Conservation (phyloP, 1,140 invertebrate genomes). For the Periplaneta americana region DNA sequence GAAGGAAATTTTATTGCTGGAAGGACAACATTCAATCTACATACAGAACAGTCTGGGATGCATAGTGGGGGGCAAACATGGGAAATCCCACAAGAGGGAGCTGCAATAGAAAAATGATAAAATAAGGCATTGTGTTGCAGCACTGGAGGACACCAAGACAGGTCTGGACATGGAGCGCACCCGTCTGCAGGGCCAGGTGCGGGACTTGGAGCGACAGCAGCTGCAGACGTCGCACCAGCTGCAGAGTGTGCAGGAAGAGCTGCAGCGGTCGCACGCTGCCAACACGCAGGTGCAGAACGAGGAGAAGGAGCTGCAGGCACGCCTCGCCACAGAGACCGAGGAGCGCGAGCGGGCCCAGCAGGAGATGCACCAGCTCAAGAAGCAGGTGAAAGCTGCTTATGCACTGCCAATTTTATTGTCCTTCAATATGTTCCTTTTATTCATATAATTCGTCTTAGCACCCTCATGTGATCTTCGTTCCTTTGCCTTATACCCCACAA, state of each 20-base stretch:
- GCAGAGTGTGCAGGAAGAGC: conserved; percentile 57
- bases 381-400: conserved; percentile 49
- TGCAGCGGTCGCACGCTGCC: conserved; percentile 61
- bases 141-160: conserved; percentile 69
- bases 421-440: too few relatives aligned
- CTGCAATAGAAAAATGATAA: too few relatives aligned
- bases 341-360: conserved; percentile 65
- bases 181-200: conserved; percentile 60
- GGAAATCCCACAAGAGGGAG: too few relatives aligned
- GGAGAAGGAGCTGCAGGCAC: conserved; percentile 73
- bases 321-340: conserved; percentile 67
- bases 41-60: too few relatives aligned
- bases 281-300: conserved; percentile 64
- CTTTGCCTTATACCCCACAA: too few relatives aligned
- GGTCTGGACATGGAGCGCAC: conserved; percentile 63
- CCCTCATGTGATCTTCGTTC: too few relatives aligned
- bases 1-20: too few relatives aligned
- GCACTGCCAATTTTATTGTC: not conserved
- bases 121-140: too few relatives aligned
- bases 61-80: too few relatives aligned
- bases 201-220: conserved; percentile 70
- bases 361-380: conserved; percentile 64
- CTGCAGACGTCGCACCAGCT: conserved; percentile 59
- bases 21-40: too few relatives aligned
- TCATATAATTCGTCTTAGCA: too few relatives aligned